Percentiles rank a stretch among this genome's conserved stretches.
Evolutionary conservation across 2,888 invertebrate species (phyloP).

Genomic region (Dolichopus griseipennis): DNA sequence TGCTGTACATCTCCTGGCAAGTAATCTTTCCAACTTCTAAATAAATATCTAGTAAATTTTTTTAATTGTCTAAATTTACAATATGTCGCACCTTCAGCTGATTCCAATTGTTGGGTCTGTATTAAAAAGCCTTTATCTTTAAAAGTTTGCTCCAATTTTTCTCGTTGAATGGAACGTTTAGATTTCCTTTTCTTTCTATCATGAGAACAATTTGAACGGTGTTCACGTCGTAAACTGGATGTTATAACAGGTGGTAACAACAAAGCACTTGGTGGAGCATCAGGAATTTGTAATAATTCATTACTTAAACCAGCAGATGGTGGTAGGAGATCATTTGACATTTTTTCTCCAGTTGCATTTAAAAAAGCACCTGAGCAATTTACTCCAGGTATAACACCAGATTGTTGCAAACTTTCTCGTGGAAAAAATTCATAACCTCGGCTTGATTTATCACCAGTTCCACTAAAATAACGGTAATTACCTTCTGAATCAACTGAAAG

Average conservation of each 20-base stretch:
- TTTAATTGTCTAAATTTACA: conserved; percentile 85
- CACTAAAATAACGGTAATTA: conserved; percentile 78
- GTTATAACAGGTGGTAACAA: conserved; percentile 27
- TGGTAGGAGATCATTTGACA: conserved; percentile 35
- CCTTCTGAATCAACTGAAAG: conserved; percentile 82
- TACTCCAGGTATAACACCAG: conserved; percentile 47
- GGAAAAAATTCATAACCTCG: conserved; percentile 69
- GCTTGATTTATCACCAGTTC: conserved; percentile 73
- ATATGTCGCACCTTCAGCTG: conserved; percentile 87
- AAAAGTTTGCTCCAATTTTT: conserved; percentile 84
- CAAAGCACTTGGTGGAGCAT: conserved; percentile 32
- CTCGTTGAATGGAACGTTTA: conserved; percentile 71
- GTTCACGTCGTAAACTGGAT: background rate
- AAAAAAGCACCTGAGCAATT: conserved; percentile 47
- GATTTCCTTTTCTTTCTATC: conserved; percentile 56
- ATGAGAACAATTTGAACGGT: conserved; percentile 14
- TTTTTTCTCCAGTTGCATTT: conserved; percentile 47
- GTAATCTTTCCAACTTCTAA: conserved; percentile 89
- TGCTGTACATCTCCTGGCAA: conserved; percentile 56
- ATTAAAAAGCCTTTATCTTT: conserved; percentile 88
- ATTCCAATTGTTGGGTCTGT: conserved; percentile 85
- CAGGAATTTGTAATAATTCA: conserved; percentile 38
- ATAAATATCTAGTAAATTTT: conserved; percentile 84
- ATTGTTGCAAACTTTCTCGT: conserved; percentile 58
- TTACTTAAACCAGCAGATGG: conserved; percentile 38